Evolutionary conservation across 2,888 invertebrate genomes (phyloP), one percentile per base, ranked within the genome.

Genomic region (Hypomecis punctinalis): DNA sequence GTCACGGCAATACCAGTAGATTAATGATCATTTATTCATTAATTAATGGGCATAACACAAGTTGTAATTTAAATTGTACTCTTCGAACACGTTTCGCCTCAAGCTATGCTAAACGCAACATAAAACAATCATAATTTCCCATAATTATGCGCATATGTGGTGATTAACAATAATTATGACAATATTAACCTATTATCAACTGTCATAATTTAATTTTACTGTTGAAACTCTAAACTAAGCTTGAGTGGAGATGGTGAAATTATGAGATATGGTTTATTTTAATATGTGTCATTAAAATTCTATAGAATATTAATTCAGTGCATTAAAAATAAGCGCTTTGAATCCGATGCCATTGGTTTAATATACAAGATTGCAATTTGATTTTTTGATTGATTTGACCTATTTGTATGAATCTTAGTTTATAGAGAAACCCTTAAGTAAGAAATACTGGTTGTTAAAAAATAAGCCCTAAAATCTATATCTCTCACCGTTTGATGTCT

Each of bases 121-220:
- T 63, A 59, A 62, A 63, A 60, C 56, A 63, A 61, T 67, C 48
- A 0, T 56, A 60, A 60, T 13, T 53, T 61, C 43, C 46, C 55
- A 64, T 65, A 63, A 71, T 67, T 69, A 69, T 59, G 56, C 63
- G 13, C 62, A 63, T 42, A 51, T 37, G 45, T 6, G 49, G 55
- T 37, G 23, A 64, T 69, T 68, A 67, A 65, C 57, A 53, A 63
- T 68, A 66, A 72, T 61, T 66, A 67, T 67, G 57, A 72, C 63
- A 51, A 62, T 66, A 71, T 71, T 72, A 70, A 64, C 70, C 69
- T 64, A 66, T 66, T 71, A 70, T 69, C 63, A 64, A 56, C 33
- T 47, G 69, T 59, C 67, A 73, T 75, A 71, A 73, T 73, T 75
- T 73, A 70, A 69, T 72, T 71, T 76, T 67, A 77, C 70, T 63